Conservation (phyloP, 2,888 invertebrate genomes). For the Miltochrista miniata region DNA sequence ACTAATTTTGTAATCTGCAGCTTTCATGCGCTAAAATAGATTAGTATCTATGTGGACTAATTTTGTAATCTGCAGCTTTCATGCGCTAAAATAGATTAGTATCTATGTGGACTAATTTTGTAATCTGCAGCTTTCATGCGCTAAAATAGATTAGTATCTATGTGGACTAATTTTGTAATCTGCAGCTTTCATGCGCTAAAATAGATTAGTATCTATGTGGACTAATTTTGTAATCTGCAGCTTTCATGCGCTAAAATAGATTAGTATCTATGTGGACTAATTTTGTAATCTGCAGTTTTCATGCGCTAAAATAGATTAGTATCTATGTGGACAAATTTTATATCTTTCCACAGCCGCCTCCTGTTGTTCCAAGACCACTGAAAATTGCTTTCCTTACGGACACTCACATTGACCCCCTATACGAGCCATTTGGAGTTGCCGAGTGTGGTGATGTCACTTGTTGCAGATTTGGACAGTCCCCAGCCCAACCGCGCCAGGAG, state of each 20-base stretch:
- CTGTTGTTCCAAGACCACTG: conserved; percentile 48
- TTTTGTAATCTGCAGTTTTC: neutral
- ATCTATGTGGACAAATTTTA: no score
- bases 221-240: no score
- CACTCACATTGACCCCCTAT: conserved; percentile 90
- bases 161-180: no score
- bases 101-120: no score
- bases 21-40: no score
- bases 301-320: neutral
- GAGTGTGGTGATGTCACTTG: conserved; percentile 90
- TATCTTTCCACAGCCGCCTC: conserved; percentile 33
- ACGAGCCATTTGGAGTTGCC: conserved; percentile 86
- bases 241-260: neutral
- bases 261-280: no score
- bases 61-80: no score
- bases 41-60: no score
- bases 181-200: neutral
- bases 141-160: neutral
- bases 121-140: neutral
- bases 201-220: no score
- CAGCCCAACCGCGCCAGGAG: conserved; percentile 43
- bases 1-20: no score
- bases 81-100: no score
- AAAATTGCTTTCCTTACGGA: conserved; percentile 88
- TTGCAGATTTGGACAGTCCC: conserved; percentile 86